These are phyloP conservation scores for human DNA, from an alignment of 2,113 vertebrate species.

Conservation along the genomic window GRCh38 chr12:86682001-86682500, in stretches of 20 bases:
- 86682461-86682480: not conserved
- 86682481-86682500: not conserved
- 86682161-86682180: not conserved
- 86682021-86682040: not conserved
- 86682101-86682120: not conserved
- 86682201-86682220: not conserved
- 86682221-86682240: not conserved
- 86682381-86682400: not conserved
- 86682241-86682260: not conserved
- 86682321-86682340: not conserved
- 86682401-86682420: not conserved
- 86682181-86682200: not conserved
- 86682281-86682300: not conserved
- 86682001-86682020: not conserved
- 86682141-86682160: not conserved
- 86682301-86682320: not conserved
- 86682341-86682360: not conserved
- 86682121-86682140: not conserved
- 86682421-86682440: not conserved
- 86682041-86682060: not conserved
- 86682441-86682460: not conserved
- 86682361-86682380: not conserved
- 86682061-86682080: constrained; percentile 1
- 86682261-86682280: not conserved
- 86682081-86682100: not conserved